Evolutionary conservation across 2,797 vertebrate genomes (phyloP).

Genomic region (Enteromius radiatus): DNA sequence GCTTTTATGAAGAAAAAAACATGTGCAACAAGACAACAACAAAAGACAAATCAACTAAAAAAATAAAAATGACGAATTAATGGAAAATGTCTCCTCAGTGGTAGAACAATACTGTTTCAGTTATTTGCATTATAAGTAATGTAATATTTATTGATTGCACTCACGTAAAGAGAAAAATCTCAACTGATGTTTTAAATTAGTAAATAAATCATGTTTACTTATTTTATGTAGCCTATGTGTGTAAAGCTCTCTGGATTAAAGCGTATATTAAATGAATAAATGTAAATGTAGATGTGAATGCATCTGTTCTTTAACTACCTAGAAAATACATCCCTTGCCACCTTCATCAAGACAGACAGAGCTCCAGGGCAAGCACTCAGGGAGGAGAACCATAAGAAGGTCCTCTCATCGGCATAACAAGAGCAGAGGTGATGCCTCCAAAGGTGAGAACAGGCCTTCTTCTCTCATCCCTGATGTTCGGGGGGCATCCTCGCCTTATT

Average conservation of each 20-base stretch:
- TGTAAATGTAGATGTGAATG: neutral
- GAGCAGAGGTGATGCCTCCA: constrained; percentile 50
- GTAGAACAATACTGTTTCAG: neutral
- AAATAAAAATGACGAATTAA: no score
- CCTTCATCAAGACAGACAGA: neutral
- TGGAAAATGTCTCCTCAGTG: neutral
- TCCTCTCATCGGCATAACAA: constrained; percentile 61
- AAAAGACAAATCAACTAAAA: no score
- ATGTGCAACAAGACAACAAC: neutral
- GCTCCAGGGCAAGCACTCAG: neutral
- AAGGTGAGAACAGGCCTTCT: constrained; percentile 60
- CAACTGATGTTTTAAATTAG: neutral
- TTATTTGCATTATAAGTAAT: neutral
- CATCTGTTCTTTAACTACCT: neutral
- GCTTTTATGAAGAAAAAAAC: neutral
- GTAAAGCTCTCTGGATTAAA: neutral
- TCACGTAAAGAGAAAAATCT: neutral
- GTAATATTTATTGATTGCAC: neutral
- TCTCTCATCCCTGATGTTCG: constrained; percentile 38
- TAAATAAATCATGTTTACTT: neutral
- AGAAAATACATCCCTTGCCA: constrained; percentile 9
- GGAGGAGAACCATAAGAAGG: constrained; percentile 24
- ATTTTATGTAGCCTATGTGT: neutral
- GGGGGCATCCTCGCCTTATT: constrained; percentile 58
- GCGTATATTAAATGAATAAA: neutral